A percentile compares a stretch with the other conserved stretches of the same genome.
Evolutionary conservation across 2,113 vertebrate species (phyloP).

Genomic region (Ctenomys sociabilis): DNA sequence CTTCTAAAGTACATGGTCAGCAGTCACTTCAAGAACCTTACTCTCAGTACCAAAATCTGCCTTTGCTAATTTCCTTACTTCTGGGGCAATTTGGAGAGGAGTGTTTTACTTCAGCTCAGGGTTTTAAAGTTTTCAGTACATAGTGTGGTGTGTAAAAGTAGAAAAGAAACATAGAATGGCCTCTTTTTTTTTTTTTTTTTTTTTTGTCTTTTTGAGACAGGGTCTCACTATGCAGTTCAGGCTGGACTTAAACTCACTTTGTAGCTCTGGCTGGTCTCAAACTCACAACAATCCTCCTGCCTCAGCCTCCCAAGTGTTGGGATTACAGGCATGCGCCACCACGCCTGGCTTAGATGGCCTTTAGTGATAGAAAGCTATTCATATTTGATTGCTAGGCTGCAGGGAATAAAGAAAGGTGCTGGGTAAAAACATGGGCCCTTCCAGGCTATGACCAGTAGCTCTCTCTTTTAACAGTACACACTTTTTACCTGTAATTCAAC

Average conservation of each 20-base stretch:
- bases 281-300: too few species aligned
- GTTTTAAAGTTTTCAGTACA: neutral
- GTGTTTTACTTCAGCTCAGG: neutral
- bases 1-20: neutral
- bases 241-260: too few species aligned
- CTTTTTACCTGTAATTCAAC: neutral
- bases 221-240: too few species aligned
- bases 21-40: neutral
- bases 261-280: too few species aligned
- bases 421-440: neutral
- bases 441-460: neutral
- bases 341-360: too few species aligned
- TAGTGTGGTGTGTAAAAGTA: neutral
- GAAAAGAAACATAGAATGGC: neutral
- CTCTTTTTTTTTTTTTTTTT: too few species aligned
- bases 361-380: neutral
- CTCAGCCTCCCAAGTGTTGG: too few species aligned
- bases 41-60: neutral
- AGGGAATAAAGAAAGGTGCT: neutral
- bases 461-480: neutral
- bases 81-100: neutral
- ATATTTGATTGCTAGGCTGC: neutral
- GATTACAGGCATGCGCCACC: too few species aligned
- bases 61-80: neutral
- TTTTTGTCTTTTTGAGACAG: too few species aligned